A percentile compares a stretch with the other conserved stretches of the same genome.
phyloP scores from a whole-genome alignment of 2,888 invertebrate species.

The Cryptus armator region DNA sequence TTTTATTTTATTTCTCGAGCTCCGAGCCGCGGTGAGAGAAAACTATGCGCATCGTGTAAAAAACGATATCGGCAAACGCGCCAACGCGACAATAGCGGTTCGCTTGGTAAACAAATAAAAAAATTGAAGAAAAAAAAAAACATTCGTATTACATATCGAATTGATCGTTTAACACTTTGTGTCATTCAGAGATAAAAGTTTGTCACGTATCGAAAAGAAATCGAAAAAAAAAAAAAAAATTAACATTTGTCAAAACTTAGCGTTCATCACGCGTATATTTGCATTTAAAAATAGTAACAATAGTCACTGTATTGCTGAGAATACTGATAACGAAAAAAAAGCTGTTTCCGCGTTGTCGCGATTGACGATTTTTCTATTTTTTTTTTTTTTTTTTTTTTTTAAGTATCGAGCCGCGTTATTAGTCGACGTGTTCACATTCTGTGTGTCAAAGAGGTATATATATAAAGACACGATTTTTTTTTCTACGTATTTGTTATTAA shows the following conservation, averaged over 20 bases:
- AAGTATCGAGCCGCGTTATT: slow-evolving; percentile 78
- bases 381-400: slow-evolving; percentile 58
- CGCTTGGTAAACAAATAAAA: background rate
- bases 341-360: slow-evolving; percentile 64
- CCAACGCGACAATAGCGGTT: background rate
- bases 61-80: background rate
- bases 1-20: slow-evolving; percentile 13
- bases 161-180: background rate
- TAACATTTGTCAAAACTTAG: too few relatives aligned
- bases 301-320: background rate
- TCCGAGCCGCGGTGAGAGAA: slow-evolving; percentile 10
- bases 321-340: slow-evolving; percentile 5
- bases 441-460: background rate
- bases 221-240: too few relatives aligned
- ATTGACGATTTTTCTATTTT: slow-evolving; percentile 16
- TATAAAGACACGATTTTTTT: background rate
- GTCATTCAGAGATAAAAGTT: background rate
- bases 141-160: background rate
- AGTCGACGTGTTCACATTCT: slow-evolving; percentile 56
- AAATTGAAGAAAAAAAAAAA: background rate
- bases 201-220: too few relatives aligned
- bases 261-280: background rate
- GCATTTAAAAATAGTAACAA: background rate
- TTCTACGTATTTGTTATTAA: slow-evolving; percentile 15
- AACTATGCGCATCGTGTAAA: background rate